phyloP scores from a whole-genome alignment of 2,888 invertebrate genomes.

The Anthoptus insignis region DNA sequence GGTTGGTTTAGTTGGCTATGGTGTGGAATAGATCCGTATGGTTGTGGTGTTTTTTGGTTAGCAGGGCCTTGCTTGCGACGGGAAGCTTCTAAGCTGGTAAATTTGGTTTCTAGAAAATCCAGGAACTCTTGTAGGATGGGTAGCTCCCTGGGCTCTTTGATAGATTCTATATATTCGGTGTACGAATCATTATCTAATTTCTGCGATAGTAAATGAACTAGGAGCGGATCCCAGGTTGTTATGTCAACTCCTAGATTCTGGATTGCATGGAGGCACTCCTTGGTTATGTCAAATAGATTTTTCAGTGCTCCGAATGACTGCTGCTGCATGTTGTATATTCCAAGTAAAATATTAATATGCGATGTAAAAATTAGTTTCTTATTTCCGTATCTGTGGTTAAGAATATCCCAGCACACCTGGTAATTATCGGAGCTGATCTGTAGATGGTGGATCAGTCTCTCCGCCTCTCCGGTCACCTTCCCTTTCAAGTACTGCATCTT shows the following conservation, averaged over 20 bases:
- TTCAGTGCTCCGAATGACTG: background rate
- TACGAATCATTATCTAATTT: background rate
- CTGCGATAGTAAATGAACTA: background rate
- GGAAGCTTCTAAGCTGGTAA: background rate
- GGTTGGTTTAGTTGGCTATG: too few species aligned
- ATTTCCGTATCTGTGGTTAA: conserved; percentile 9
- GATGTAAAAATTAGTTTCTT: conserved; percentile 10
- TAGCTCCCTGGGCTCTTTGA: background rate
- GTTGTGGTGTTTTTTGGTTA: too few species aligned
- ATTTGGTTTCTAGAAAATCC: background rate
- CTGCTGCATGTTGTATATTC: background rate
- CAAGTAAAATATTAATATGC: background rate
- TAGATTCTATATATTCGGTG: background rate
- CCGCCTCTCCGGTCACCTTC: conserved; percentile 7
- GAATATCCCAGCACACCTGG: conserved; percentile 9
- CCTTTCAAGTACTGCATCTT: conserved; percentile 21
- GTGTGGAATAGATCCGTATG: too few species aligned
- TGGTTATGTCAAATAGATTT: conserved; percentile 3
- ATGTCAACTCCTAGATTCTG: conserved; percentile 12
- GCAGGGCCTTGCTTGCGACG: too few species aligned
- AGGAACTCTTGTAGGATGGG: conserved; percentile 2
- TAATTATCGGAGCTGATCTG: conserved; percentile 12
- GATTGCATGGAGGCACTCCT: conserved; percentile 14
- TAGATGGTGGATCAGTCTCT: conserved; percentile 13
- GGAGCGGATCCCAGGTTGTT: conserved; percentile 5